phyloP scores from a whole-genome alignment of 2,888 invertebrate genomes.

The Leptogaster cylindrica region DNA sequence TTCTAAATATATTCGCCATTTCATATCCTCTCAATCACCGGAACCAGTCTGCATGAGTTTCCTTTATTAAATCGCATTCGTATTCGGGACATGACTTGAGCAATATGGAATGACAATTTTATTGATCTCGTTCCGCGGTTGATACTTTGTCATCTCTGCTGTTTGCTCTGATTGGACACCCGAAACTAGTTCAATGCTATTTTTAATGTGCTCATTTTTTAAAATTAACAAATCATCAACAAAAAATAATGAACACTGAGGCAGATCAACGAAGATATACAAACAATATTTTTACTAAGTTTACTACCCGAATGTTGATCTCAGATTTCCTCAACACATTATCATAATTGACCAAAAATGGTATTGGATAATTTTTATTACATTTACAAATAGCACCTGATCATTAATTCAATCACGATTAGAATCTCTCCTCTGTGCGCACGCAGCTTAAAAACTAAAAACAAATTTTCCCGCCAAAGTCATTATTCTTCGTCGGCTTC shows the following conservation, averaged over 20 bases:
- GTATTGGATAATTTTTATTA: constrained; percentile 9
- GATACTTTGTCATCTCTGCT: no score
- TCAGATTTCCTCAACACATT: constrained; percentile 7
- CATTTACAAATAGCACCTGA: constrained; percentile 29
- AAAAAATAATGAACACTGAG: no score
- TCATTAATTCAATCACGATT: constrained; percentile 34
- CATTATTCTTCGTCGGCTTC: background rate
- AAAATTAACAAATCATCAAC: no score
- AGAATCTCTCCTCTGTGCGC: constrained; percentile 26
- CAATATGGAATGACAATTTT: constrained; percentile 17
- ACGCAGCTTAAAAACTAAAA: constrained; percentile 16
- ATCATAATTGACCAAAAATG: constrained; percentile 21
- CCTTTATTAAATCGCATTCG: constrained; percentile 21
- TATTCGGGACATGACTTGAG: constrained; percentile 20
- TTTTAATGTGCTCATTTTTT: no score
- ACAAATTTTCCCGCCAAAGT: constrained; percentile 31
- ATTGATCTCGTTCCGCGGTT: constrained; percentile 24
- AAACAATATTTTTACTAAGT: no score
- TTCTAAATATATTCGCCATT: constrained; percentile 15
- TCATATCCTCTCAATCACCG: background rate
- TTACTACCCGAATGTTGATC: no score
- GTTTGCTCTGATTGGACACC: no score
- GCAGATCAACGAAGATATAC: no score
- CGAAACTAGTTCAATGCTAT: background rate
- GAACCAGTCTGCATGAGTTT: constrained; percentile 15